These are phyloP conservation scores for Nesidiocoris tenuis DNA, from an alignment of 2,888 invertebrate genomes.

Conservation along the genomic window DNA sequence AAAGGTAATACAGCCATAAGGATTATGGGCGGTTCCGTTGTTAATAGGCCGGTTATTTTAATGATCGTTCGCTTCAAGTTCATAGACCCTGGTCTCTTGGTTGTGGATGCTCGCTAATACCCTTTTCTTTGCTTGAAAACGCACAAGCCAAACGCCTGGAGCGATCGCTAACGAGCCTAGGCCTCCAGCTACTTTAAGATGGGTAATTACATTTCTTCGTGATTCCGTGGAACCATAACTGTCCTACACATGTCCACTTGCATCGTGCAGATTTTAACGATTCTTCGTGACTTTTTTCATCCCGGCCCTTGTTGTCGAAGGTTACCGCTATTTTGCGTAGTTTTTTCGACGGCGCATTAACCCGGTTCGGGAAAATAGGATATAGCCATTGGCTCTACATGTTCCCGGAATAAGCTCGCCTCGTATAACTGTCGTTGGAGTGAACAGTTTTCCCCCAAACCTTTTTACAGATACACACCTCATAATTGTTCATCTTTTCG, in stretches of 20 bases:
- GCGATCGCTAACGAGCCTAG: constrained; percentile 1
- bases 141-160: not conserved
- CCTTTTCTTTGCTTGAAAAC: not conserved
- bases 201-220: constrained; percentile 26
- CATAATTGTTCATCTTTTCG: not conserved
- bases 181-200: constrained; percentile 19
- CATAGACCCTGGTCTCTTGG: constrained; percentile 11
- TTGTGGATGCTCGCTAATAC: not conserved
- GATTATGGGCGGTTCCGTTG: not conserved
- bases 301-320: not conserved
- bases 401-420: no score
- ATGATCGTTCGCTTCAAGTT: constrained; percentile 17
- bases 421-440: not conserved
- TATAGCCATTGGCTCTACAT: no score
- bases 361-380: not conserved
- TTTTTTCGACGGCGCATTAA: not conserved
- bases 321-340: not conserved
- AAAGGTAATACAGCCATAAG: not conserved
- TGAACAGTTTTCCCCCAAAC: not conserved
- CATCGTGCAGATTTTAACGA: not conserved
- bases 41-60: constrained; percentile 7
- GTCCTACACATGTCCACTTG: constrained; percentile 5
- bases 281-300: not conserved
- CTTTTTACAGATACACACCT: not conserved
- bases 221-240: constrained; percentile 24